These are phyloP conservation scores for Reticulitermes lucifugus DNA, from an alignment of 2,888 invertebrate species.

Conservation along the genomic window DNA sequence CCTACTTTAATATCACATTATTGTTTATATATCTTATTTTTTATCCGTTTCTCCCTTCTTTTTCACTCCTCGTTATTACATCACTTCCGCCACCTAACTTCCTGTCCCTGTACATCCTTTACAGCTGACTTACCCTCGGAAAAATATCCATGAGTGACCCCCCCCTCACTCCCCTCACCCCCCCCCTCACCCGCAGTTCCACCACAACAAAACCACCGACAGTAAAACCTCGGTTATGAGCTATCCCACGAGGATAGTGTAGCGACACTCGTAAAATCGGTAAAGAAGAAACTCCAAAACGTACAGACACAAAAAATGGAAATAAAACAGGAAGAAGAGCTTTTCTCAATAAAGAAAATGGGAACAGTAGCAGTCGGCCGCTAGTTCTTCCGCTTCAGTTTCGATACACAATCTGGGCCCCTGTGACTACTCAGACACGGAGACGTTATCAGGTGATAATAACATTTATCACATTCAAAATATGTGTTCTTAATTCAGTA, in stretches of 20 bases:
- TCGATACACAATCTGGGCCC: not conserved
- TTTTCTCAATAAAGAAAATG: constrained; percentile 26
- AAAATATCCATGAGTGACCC: not conserved
- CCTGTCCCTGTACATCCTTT: constrained; percentile 4
- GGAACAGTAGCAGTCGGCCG: not conserved
- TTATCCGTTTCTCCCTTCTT: not conserved
- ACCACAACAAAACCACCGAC: not conserved
- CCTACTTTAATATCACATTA: not conserved
- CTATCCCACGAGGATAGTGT: constrained; percentile 5
- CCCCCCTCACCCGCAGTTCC: not conserved
- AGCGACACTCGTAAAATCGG: constrained; percentile 30
- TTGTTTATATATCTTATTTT: constrained; percentile 32
- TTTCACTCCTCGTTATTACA: constrained; percentile 33
- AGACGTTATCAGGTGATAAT: too few relatives aligned
- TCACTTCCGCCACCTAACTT: constrained; percentile 28
- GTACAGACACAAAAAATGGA: not conserved
- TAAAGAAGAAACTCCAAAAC: constrained; percentile 19
- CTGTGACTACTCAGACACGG: too few relatives aligned
- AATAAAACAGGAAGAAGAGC: not conserved
- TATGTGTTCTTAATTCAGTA: too few relatives aligned
- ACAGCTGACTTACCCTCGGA: not conserved
- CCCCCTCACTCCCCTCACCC: not conserved
- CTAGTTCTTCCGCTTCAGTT: not conserved
- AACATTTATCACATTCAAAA: too few relatives aligned
- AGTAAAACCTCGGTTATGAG: constrained; percentile 29